Conservation (phyloP, 2,888 invertebrate species). For the Platypus cylindrus region DNA sequence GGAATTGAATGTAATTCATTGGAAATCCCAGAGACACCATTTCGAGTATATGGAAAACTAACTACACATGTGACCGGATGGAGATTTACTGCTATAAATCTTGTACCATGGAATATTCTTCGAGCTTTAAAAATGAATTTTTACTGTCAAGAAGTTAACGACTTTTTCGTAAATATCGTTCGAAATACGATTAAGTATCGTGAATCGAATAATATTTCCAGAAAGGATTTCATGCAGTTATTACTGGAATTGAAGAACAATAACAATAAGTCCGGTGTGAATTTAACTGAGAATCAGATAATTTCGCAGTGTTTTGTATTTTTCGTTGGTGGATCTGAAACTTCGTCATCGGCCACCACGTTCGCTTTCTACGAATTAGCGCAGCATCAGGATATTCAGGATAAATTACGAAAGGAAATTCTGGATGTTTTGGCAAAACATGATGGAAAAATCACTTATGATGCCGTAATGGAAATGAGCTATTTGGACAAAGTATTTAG, state of each 20-base stretch:
- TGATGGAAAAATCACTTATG: constrained; percentile 19
- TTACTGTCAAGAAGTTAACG: neutral
- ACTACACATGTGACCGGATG: neutral
- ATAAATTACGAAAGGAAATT: constrained; percentile 19
- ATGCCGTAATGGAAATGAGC: constrained; percentile 20
- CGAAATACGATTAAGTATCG: constrained; percentile 34
- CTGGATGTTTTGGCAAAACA: constrained; percentile 15
- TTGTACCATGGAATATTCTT: constrained; percentile 2
- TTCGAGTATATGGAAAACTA: constrained; percentile 19
- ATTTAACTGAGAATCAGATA: constrained; percentile 11
- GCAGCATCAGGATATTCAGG: constrained; percentile 18
- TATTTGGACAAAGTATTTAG: constrained; percentile 20
- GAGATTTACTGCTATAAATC: neutral
- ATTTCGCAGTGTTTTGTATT: constrained; percentile 18
- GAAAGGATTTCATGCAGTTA: constrained; percentile 43
- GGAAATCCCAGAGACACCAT: constrained; percentile 38
- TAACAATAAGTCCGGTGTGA: constrained; percentile 22
- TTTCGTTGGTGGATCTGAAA: constrained; percentile 22
- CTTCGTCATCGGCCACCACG: constrained; percentile 21
- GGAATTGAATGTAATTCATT: constrained; percentile 44
- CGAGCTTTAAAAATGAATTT: neutral
- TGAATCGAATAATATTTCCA: constrained; percentile 31
- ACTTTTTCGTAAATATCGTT: constrained; percentile 22
- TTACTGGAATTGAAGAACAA: constrained; percentile 34
- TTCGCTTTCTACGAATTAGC: constrained; percentile 21